Percentiles rank a stretch among this genome's conserved stretches.
Evolutionary conservation across 2,113 vertebrate genomes (phyloP).

Genomic region (Rallus limicola): DNA sequence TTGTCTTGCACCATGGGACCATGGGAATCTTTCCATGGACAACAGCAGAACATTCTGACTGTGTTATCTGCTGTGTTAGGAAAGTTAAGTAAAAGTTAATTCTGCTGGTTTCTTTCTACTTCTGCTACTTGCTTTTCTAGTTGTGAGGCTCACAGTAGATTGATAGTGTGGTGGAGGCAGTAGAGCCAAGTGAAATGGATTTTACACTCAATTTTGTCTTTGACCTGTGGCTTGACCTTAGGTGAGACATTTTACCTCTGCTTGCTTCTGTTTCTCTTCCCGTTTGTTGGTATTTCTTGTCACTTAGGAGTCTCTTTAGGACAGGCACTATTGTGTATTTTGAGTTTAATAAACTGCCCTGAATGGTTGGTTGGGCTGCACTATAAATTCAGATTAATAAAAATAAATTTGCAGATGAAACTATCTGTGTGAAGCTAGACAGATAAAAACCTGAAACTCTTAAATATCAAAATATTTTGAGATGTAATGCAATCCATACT

Average conservation of each 20-base stretch:
- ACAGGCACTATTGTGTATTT: not conserved
- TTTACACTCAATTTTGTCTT: not conserved
- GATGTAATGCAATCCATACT: not conserved
- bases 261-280: slow-evolving; percentile 36
- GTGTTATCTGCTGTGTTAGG: not conserved
- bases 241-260: not conserved
- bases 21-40: not conserved
- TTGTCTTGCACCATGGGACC: not conserved
- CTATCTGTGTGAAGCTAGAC: not conserved
- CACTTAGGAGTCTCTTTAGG: not conserved
- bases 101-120: not conserved
- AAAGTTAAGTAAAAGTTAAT: not conserved
- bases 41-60: not conserved
- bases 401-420: not conserved
- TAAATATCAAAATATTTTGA: not conserved
- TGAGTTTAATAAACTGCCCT: not conserved
- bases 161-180: not conserved
- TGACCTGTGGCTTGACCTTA: slow-evolving; percentile 17
- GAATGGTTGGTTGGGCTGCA: not conserved
- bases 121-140: not conserved
- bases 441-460: not conserved
- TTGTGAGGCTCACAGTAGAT: not conserved
- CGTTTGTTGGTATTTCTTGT: not conserved
- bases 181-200: not conserved
- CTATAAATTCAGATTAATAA: not conserved